Conservation (phyloP, 1,140 invertebrate genomes). For the Apis cerana region DNA sequence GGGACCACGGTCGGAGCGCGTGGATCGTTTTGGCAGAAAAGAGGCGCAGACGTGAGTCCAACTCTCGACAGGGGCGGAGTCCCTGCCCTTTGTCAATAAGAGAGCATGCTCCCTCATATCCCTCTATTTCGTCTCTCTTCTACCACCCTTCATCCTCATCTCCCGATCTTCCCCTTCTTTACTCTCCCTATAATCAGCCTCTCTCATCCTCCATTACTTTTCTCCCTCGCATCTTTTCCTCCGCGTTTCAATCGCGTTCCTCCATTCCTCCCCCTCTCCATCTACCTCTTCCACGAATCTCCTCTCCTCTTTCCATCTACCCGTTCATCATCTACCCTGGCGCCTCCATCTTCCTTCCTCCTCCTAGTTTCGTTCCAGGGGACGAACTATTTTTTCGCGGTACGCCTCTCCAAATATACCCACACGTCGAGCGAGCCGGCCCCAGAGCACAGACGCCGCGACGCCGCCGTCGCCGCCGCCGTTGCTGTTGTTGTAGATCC, state of each 20-base stretch:
- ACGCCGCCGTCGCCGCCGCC: not conserved
- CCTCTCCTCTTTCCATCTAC: not conserved
- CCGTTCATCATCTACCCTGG: not conserved
- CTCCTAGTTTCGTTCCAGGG: not conserved
- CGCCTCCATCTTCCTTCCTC: not conserved
- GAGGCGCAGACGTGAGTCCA: conserved; percentile 45
- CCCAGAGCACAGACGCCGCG: not conserved
- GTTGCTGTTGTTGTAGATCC: not conserved
- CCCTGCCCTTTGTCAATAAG: conserved; percentile 45
- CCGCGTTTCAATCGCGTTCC: not conserved
- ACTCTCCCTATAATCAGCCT: not conserved
- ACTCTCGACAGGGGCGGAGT: conserved; percentile 44
- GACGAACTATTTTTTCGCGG: conserved; percentile 18
- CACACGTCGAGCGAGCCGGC: not conserved
- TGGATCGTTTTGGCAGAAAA: not conserved
- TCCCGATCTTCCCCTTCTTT: conserved; percentile 1
- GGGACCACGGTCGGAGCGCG: not conserved
- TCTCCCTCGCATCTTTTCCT: not conserved
- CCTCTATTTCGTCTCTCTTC: conserved; percentile 19
- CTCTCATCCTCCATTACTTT: conserved; percentile 13
- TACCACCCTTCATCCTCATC: conserved; percentile 8
- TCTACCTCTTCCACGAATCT: not conserved
- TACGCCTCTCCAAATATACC: conserved; percentile 10
- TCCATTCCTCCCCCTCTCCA: not conserved
- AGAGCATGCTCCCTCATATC: conserved; percentile 31